Evolutionary conservation across 2,113 vertebrate species (phyloP), one percentile per base, ranked within the genome.

Genomic region (Psilopogon haemacephalus): DNA sequence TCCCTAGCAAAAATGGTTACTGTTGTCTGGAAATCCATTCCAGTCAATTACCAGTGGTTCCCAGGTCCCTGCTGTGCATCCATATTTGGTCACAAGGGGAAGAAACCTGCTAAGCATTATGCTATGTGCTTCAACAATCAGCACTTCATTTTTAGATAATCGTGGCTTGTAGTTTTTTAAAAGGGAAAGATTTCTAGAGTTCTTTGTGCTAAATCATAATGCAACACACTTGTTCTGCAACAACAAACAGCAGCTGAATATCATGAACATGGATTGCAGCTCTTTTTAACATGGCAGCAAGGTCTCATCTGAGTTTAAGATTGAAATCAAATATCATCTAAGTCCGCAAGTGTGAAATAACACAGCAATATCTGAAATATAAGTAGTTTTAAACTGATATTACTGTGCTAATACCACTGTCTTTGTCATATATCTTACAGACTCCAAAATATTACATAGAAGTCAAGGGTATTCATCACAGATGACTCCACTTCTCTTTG

Each of bases 191-290:
- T 88, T 89, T 75, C 88, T 90, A 90, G 20, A 69, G 75, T 81
- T 86, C 81, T 82, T 74, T 78, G 32, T 84, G 71, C n/a, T 94
- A 94, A 96, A 93, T 89, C 59, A 90, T 95, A 91, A 88, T 96
- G 95, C 84, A 97, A 88, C 65, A 94, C 40, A 79, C 94, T 84
- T 89, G 72, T 91, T 97, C 86, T n/a, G 44, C 83, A 84, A 86
- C 65, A 89, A 78, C n/a, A 95, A 95, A 93, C 76, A 86, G 89
- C 59, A 96, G 59, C 59, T 86, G 52, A 93, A 91, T 54, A n/a
- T 89, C 82, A 95, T 46, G 28, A 88, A 93, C 72, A 69, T n/a
- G 52, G 55, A 40, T 1, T 38, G 78, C 68, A 38, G 12, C 19
- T 9, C 60, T 70, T 67, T 58, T 67, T 50, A 18, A 64, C 55